Conservation (phyloP, 2,113 vertebrate genomes). For the Coreoperca whiteheadi region DNA sequence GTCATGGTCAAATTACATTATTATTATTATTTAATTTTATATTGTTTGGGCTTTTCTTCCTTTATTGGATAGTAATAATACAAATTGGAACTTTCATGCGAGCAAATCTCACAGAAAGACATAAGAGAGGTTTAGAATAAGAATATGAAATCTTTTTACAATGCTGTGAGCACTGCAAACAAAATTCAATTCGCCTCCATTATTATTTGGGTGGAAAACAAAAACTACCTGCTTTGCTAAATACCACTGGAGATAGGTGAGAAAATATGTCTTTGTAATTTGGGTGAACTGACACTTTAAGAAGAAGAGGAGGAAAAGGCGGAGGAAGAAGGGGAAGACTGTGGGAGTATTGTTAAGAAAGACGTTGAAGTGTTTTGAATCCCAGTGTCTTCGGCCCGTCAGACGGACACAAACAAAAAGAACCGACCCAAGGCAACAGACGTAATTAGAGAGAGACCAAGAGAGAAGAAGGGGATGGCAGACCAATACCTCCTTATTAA, state of each 20-base stretch:
- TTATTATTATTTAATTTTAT: too few relatives aligned
- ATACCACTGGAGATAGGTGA: not conserved
- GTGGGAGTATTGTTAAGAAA: conserved; percentile 47
- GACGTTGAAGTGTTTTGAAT: conserved; percentile 58
- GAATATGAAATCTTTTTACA: not conserved
- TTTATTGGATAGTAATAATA: too few relatives aligned
- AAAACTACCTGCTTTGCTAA: not conserved
- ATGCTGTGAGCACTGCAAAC: not conserved
- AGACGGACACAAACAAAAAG: conserved; percentile 75
- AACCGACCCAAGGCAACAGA: conserved; percentile 74
- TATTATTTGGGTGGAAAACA: not conserved
- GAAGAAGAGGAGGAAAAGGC: conserved; percentile 29
- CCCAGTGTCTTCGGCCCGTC: conserved; percentile 56
- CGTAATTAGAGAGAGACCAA: conserved; percentile 75
- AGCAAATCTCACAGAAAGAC: not conserved
- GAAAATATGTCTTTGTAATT: conserved; percentile 17
- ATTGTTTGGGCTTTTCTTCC: too few relatives aligned
- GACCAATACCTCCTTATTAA: conserved; percentile 81
- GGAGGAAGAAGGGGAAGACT: conserved; percentile 56
- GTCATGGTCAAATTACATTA: too few relatives aligned
- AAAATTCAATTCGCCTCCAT: not conserved
- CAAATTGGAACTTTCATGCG: not conserved
- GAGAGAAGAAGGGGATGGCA: conserved; percentile 70
- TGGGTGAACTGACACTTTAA: conserved; percentile 27
- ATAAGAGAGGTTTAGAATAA: not conserved